Conservation (phyloP, 2,113 vertebrate species). For the Megaleporinus macrocephalus region DNA sequence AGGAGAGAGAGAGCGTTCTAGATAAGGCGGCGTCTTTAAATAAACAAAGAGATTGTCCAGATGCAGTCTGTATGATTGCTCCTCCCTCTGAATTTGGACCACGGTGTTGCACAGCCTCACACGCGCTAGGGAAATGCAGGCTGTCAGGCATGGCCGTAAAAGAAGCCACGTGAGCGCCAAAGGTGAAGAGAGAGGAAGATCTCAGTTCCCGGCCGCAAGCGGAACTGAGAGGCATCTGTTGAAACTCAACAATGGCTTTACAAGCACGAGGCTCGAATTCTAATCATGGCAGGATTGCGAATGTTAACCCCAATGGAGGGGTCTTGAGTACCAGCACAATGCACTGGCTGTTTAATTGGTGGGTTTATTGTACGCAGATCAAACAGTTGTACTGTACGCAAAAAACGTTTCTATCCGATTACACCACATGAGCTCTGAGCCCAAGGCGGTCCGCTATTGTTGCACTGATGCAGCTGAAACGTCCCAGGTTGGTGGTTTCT, state of each 20-base stretch:
- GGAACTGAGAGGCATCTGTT: not conserved
- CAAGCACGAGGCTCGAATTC: not conserved
- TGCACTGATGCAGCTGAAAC: not conserved
- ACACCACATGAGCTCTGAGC: not conserved
- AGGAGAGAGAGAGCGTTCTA: not conserved
- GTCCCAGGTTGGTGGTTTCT: constrained; percentile 18
- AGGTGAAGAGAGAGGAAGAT: not conserved
- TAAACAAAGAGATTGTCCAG: not conserved
- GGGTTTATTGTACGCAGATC: constrained; percentile 18
- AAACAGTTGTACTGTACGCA: not conserved
- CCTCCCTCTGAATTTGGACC: not conserved
- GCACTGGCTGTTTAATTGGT: constrained; percentile 5
- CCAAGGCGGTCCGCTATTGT: constrained; percentile 7
- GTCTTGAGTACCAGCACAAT: not conserved
- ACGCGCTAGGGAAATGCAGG: not conserved
- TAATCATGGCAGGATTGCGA: not conserved
- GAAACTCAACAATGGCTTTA: not conserved
- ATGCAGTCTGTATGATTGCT: not conserved
- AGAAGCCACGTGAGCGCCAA: not conserved
- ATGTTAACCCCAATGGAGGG: not conserved
- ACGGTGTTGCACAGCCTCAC: not conserved
- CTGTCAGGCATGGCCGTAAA: not conserved
- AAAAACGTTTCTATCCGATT: not conserved
- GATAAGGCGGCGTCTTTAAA: not conserved
- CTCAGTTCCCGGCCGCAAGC: not conserved